These are phyloP conservation scores for Hermaeophaga mercurialis DNA, from an alignment of 2,888 invertebrate genomes.

Conservation along the genomic window DNA sequence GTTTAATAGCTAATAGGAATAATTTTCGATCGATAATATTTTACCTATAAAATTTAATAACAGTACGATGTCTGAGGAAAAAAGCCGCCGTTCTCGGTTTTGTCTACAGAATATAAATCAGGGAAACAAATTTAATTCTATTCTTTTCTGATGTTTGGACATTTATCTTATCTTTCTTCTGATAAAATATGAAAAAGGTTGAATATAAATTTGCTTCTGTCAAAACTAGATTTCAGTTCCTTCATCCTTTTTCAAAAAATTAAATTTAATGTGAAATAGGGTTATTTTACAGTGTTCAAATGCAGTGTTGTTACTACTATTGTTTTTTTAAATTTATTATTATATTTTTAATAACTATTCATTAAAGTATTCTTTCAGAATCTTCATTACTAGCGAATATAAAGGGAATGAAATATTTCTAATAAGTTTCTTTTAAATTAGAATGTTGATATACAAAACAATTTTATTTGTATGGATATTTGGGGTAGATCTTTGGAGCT, in stretches of 20 bases:
- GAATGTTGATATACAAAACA: too few species aligned
- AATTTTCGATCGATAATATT: background rate
- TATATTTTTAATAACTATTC: too few species aligned
- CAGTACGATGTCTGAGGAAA: conserved; percentile 23
- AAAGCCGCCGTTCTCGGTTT: conserved; percentile 24
- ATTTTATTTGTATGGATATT: too few species aligned
- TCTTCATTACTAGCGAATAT: too few species aligned
- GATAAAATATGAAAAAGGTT: conserved; percentile 39
- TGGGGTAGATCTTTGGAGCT: too few species aligned
- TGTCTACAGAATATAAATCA: conserved; percentile 41
- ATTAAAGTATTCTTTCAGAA: too few species aligned
- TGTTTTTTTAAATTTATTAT: too few species aligned
- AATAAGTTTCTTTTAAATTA: too few species aligned
- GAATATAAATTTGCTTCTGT: conserved; percentile 39
- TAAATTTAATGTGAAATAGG: background rate
- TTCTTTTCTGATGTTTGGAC: conserved; percentile 42
- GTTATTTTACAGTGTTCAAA: too few species aligned
- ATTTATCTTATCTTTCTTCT: conserved; percentile 42
- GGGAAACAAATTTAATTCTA: conserved; percentile 42
- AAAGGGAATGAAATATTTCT: too few species aligned
- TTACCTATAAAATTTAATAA: conserved; percentile 5
- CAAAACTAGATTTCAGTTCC: conserved; percentile 33
- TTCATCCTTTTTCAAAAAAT: background rate
- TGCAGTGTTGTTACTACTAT: too few species aligned
- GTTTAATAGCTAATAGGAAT: too few species aligned